Evolutionary conservation across 2,888 invertebrate genomes (phyloP), one percentile per base, ranked within the genome.

Genomic region (Formica aserva): DNA sequence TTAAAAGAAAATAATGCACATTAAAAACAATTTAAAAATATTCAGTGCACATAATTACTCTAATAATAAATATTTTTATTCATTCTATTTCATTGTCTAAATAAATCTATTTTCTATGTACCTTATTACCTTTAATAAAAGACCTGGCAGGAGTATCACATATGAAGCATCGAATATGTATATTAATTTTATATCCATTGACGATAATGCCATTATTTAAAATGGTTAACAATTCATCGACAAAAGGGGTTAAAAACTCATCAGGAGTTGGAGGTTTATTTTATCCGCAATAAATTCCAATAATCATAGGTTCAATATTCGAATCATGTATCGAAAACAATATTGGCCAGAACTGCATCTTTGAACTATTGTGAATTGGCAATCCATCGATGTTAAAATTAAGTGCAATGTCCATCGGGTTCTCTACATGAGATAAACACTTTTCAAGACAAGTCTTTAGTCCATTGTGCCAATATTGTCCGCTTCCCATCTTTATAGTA

Each of bases 271-370:
- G 11, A 45, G 45, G 32, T 65, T 65, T 76, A 35, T 0, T 76
- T 76, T 76, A 32, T 15, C 65, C 65, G 13, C 48, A 76, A 65
- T 76, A 76, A 65, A 76, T 63, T 65, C 65, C 65, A 65, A 76
- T 76, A 65, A 76, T 65, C 29, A 63, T 76, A 72, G 38, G 57
- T 72, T 57, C 57, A 72, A 38, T 72, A 38, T 57, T 57, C 2
- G 2, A 72, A 55, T 65, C 26, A 52, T 76, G 26, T 65, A 76
- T 76, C 0, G 52, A 48, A 62, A 32, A 62, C n/a, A 76, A 75
- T 48, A 75, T 75, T 63, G 71, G 35, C 52, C 29, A 71, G 2
- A 74, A 74, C n/a, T 74, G 57, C 29, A 48, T 62, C 11, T 74
- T 74, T 45, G 74, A 74, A 75, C 0, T 75, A 13, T 60, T 75